phyloP scores from a whole-genome alignment of 2,888 invertebrate species.

The Mylabris sibirica region DNA sequence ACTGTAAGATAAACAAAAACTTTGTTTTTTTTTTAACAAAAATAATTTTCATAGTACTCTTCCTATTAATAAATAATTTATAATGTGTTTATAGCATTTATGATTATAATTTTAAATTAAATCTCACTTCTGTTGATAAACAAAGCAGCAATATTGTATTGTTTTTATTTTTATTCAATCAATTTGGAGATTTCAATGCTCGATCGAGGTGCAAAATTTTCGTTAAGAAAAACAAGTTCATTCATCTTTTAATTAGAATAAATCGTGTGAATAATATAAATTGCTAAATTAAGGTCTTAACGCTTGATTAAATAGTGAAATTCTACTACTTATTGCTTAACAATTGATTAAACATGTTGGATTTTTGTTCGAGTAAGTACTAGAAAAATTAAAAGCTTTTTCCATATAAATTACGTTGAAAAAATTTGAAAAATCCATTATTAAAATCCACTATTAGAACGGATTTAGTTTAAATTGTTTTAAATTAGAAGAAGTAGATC shows the following conservation, averaged over 20 bases:
- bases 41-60: neutral
- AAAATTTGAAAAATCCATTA: too few relatives aligned
- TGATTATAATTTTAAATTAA: neutral
- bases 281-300: neutral
- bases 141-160: too few relatives aligned
- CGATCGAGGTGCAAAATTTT: neutral
- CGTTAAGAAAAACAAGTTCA: neutral
- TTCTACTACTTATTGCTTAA: neutral
- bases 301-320: conserved; percentile 14
- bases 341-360: conserved; percentile 1
- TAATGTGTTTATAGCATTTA: neutral
- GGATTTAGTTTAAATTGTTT: neutral
- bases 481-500: too few relatives aligned
- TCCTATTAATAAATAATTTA: neutral
- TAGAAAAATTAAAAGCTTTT: neutral
- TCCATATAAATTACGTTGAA: too few relatives aligned
- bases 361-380: neutral
- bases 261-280: neutral
- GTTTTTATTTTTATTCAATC: neutral
- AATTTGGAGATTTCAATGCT: neutral
- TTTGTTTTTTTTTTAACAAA: neutral
- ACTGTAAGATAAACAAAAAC: neutral
- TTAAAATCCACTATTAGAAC: neutral
- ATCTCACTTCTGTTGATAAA: neutral
- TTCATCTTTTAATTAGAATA: conserved; percentile 9